Conservation (phyloP, 2,888 invertebrate species). For the Cataglyphis albicans region DNA sequence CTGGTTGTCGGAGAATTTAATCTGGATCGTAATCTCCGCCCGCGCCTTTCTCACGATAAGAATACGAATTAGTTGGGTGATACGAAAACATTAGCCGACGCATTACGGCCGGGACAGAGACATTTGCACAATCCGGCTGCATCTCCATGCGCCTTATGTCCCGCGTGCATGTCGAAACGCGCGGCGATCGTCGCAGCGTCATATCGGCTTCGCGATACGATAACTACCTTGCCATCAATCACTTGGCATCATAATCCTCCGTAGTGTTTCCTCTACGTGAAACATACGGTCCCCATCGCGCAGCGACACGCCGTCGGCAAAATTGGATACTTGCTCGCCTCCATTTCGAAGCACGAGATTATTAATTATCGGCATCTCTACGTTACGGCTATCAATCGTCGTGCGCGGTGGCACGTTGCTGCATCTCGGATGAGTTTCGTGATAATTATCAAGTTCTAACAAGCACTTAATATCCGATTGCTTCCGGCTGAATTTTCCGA, state of each 20-base stretch:
- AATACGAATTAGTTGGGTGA: constrained; percentile 19
- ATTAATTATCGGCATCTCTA: constrained; percentile 52
- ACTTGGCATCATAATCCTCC: constrained; percentile 32
- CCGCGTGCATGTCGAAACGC: background rate
- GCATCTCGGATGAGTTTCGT: constrained; percentile 28
- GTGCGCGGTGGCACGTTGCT: background rate
- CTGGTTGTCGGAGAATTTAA: background rate
- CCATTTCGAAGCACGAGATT: constrained; percentile 53
- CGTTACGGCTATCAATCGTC: constrained; percentile 28
- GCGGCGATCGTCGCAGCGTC: constrained; percentile 20
- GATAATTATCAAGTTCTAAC: constrained; percentile 44
- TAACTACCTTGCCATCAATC: constrained; percentile 62
- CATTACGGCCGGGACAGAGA: constrained; percentile 13
- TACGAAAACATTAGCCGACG: constrained; percentile 17
- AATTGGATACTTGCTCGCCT: constrained; percentile 47
- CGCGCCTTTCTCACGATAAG: constrained; percentile 25
- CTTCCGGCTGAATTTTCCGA: constrained; percentile 37
- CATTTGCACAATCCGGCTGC: constrained; percentile 40
- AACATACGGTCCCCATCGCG: constrained; percentile 22
- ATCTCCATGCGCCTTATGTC: constrained; percentile 36
- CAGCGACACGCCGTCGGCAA: constrained; percentile 26
- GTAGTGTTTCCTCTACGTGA: constrained; percentile 6
- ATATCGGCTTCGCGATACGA: constrained; percentile 30
- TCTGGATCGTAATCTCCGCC: constrained; percentile 26
- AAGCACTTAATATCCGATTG: constrained; percentile 42